phyloP scores from a whole-genome alignment of 35 echinoderm and acorn worm species.

The Eucidaris tribuloides region DNA sequence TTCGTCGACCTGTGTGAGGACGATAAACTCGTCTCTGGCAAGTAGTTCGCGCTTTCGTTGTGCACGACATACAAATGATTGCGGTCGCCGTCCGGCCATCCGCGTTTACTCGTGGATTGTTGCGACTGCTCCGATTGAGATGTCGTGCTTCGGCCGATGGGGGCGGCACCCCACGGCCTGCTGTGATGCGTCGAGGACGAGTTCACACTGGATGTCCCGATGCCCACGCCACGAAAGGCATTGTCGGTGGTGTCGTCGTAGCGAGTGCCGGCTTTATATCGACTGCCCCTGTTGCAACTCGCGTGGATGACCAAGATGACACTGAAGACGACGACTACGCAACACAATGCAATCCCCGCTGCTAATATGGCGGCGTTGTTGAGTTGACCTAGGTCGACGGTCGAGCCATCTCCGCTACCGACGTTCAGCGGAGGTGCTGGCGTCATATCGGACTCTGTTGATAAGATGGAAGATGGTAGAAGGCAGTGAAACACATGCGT shows the following conservation, averaged over 20 bases:
- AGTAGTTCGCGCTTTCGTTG: slow-evolving; percentile 52
- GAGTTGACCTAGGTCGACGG: slow-evolving; percentile 2
- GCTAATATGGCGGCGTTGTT: slow-evolving; percentile 66
- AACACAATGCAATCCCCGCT: slow-evolving; percentile 48
- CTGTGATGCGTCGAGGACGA: slow-evolving; percentile 55
- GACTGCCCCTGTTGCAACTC: slow-evolving; percentile 42
- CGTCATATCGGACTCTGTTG: slow-evolving; percentile 2
- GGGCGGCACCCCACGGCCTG: slow-evolving; percentile 50
- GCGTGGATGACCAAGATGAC: slow-evolving; percentile 64
- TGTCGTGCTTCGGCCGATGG: slow-evolving; percentile 64
- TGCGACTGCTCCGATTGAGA: slow-evolving; percentile 76
- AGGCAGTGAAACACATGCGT: no score
- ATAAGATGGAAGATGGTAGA: no score
- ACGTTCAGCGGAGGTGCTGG: slow-evolving; percentile 21
- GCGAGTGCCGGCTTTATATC: not conserved
- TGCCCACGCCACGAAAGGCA: not conserved
- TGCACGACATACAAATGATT: slow-evolving; percentile 73
- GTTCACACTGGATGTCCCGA: slow-evolving; percentile 46
- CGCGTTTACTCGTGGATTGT: slow-evolving; percentile 60
- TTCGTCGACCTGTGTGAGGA: slow-evolving; percentile 58
- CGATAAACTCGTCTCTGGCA: slow-evolving; percentile 64
- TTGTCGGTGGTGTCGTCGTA: slow-evolving; percentile 17
- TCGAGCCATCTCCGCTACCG: not conserved
- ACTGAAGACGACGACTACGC: slow-evolving; percentile 46
- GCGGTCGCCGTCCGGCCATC: slow-evolving; percentile 69